phyloP scores from a whole-genome alignment of 92 coral and sea anemone genomes.

The Nematostella vectensis region DNA sequence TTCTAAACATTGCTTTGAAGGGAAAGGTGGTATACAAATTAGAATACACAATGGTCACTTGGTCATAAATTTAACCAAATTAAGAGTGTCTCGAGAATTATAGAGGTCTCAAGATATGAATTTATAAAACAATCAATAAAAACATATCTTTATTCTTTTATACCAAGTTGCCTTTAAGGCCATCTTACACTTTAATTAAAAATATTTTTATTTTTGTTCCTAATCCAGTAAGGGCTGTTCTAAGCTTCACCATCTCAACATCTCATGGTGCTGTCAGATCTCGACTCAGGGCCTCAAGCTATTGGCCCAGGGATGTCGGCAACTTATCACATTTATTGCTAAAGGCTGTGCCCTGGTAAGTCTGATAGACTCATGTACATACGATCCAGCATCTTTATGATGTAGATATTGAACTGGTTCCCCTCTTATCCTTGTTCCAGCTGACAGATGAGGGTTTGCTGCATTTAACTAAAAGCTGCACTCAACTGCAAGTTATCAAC shows the following conservation, averaged over 20 bases:
- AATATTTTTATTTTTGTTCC: background rate
- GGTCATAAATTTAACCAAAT: too few relatives aligned
- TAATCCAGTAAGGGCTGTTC: slow-evolving; percentile 75
- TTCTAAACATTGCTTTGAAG: too few relatives aligned
- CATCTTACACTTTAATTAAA: too few relatives aligned
- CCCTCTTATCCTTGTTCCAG: slow-evolving; percentile 17
- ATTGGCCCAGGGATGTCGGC: slow-evolving; percentile 71
- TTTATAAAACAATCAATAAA: too few relatives aligned
- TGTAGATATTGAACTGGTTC: too few relatives aligned
- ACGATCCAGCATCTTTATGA: background rate
- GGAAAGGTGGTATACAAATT: too few relatives aligned
- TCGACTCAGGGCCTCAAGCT: slow-evolving; percentile 73
- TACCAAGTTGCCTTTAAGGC: too few relatives aligned
- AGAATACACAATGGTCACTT: too few relatives aligned
- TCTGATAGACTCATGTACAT: too few relatives aligned
- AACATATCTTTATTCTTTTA: too few relatives aligned
- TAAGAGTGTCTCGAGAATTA: too few relatives aligned
- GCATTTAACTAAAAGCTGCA: slow-evolving; percentile 74
- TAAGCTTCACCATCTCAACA: slow-evolving; percentile 75
- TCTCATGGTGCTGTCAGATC: slow-evolving; percentile 93
- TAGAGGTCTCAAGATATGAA: too few relatives aligned
- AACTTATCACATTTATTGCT: slow-evolving; percentile 61
- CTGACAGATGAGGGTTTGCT: slow-evolving; percentile 83
- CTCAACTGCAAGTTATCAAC: slow-evolving; percentile 59
- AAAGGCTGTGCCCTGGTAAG: slow-evolving; percentile 91